Evolutionary conservation across 2,888 invertebrate genomes (phyloP).

Genomic region (Bombyx huttoni): DNA sequence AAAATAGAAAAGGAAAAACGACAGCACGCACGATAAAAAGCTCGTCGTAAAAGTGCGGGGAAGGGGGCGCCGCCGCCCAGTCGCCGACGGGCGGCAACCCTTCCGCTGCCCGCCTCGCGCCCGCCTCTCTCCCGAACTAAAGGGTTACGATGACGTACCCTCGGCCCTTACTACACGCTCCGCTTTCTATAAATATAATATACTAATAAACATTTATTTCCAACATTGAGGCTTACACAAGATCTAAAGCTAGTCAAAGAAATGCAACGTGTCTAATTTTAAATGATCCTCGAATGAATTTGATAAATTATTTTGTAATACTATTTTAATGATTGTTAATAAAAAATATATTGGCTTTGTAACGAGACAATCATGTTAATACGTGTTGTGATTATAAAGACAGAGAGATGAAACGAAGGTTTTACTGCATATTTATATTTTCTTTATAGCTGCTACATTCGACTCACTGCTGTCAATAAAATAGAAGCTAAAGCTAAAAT

Average conservation of each 20-base stretch:
- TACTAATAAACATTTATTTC: neutral
- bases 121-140: constrained; percentile 43
- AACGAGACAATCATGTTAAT: constrained; percentile 64
- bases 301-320: no score
- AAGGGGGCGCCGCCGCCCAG: constrained; percentile 32
- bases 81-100: constrained; percentile 56
- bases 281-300: no score
- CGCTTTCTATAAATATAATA: neutral
- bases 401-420: neutral
- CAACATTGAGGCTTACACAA: neutral
- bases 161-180: constrained; percentile 19
- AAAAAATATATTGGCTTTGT: constrained; percentile 17
- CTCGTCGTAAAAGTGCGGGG: constrained; percentile 65
- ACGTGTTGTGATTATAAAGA: constrained; percentile 4
- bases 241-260: neutral
- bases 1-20: constrained; percentile 74
- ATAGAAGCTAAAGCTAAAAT: no score
- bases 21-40: constrained; percentile 73
- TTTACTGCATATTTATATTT: neutral
- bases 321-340: no score
- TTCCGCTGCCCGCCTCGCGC: constrained; percentile 55
- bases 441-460: neutral
- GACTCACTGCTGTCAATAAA: neutral
- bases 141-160: constrained; percentile 65
- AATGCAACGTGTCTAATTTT: neutral